A percentile compares a stretch with the other conserved stretches of the same genome.
Evolutionary conservation across 2,888 invertebrate genomes (phyloP).

Genomic region (Aporophyla lueneburgensis): DNA sequence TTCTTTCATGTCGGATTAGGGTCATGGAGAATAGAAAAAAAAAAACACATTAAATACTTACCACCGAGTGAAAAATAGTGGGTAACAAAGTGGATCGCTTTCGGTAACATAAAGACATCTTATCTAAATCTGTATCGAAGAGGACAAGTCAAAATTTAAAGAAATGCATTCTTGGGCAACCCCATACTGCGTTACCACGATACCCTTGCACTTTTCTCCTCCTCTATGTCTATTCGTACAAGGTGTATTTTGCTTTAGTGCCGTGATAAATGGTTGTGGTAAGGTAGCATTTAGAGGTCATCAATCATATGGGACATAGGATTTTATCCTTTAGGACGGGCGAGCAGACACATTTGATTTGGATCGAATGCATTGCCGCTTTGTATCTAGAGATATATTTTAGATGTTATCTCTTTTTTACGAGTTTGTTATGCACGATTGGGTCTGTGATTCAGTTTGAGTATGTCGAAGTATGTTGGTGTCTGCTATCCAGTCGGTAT

Average conservation of each 20-base stretch:
- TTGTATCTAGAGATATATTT: slow-evolving; percentile 44
- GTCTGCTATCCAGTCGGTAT: slow-evolving; percentile 12
- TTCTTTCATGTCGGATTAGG: slow-evolving; percentile 13
- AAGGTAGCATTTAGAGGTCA: slow-evolving; percentile 61
- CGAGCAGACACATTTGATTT: slow-evolving; percentile 60
- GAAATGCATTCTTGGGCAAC: slow-evolving; percentile 68
- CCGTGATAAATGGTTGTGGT: slow-evolving; percentile 28
- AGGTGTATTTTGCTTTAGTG: slow-evolving; percentile 39
- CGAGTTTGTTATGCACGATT: slow-evolving; percentile 58
- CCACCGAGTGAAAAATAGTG: slow-evolving; percentile 32
- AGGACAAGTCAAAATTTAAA: slow-evolving; percentile 73
- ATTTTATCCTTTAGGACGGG: slow-evolving; percentile 63
- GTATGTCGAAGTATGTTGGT: slow-evolving; percentile 30
- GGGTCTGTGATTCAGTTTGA: slow-evolving; percentile 22
- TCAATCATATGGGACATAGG: slow-evolving; percentile 78
- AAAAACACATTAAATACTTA: slow-evolving; percentile 15
- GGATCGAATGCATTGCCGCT: slow-evolving; percentile 63
- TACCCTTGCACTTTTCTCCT: slow-evolving; percentile 12
- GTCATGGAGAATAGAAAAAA: slow-evolving; percentile 5
- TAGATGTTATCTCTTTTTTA: slow-evolving; percentile 54
- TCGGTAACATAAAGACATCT: slow-evolving; percentile 58
- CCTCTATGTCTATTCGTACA: not conserved
- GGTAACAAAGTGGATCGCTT: slow-evolving; percentile 54
- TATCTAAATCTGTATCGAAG: slow-evolving; percentile 74
- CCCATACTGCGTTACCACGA: slow-evolving; percentile 56